Base-by-base conservation (phyloP, 92 coral and sea anemone species). In the Umimayanthus chanpuru region DNA sequence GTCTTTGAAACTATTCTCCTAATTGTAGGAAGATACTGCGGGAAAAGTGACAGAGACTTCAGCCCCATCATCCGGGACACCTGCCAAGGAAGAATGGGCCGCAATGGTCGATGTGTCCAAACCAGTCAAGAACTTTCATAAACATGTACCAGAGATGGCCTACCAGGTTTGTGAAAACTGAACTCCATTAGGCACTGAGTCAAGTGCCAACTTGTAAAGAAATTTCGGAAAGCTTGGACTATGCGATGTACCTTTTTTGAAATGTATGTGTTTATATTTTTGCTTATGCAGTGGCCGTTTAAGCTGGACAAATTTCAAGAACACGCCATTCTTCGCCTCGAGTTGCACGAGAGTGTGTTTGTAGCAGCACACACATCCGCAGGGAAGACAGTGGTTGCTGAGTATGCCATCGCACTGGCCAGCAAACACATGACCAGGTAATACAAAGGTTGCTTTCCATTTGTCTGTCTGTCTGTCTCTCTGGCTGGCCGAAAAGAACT, bases 361-460 rank as follows among this genome's bases (percentile, higher is more conserved):
- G 98, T 96, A 41, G 98, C 98, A 28, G 98, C 98, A 39, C 98
- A 94, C 70, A 96, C 98, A 0, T 96, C 98, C 0, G 98, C 98
- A 65, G 98, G 99, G 6, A 95, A 96, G 86, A 96, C 96, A 1
- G 98, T 96, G 18, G 98, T 95, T 2, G 98, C 96, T 4, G 96
- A 95, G 68, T 95, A 96, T 67, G 99, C 99, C 11, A 96, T 96
- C 65, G 98, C 98, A 0, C 85, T 96, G 90, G 93, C 99, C 47
- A 90, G 85, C 88, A 93, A 92, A 89, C 96, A 96, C 81, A 93
- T 91, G 94, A 96, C 98, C 64, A 96, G 93, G 98, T 96, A 87
- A 80, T 12, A 5, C 43, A 1, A 68, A 68, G 36, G 36, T 32
- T 32, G 36, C 36, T 32, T 32, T 32, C 36, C 36, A 32, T 32